These are phyloP conservation scores for Helicoverpa assulta DNA, from an alignment of 2,888 invertebrate genomes.

Conservation along the genomic window DNA sequence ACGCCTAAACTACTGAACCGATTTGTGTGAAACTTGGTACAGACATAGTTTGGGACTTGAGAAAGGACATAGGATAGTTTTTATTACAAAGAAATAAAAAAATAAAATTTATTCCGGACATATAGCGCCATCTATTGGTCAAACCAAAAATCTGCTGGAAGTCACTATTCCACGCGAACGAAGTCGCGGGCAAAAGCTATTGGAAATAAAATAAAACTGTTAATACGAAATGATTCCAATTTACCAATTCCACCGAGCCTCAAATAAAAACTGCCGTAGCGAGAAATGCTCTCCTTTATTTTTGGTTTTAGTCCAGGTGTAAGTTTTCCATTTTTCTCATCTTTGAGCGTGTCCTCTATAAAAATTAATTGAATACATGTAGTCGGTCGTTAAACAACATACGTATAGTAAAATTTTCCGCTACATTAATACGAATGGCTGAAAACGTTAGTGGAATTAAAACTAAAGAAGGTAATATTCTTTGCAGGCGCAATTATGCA, in stretches of 20 bases:
- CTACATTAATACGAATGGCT: constrained; percentile 79
- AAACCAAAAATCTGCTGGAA: too few relatives aligned
- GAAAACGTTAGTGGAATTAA: constrained; percentile 83
- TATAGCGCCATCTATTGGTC: too few relatives aligned
- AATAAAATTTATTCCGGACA: too few relatives aligned
- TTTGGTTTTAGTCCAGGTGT: constrained; percentile 80
- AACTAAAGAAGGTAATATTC: constrained; percentile 85
- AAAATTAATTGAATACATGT: constrained; percentile 64
- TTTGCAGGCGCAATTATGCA: constrained; percentile 87
- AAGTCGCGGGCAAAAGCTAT: too few relatives aligned
- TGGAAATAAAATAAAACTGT: constrained; percentile 37
- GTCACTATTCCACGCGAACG: too few relatives aligned
- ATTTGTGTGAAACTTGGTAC: too few relatives aligned
- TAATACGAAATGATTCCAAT: constrained; percentile 49
- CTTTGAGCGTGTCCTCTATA: constrained; percentile 79
- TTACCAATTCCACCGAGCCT: constrained; percentile 95
- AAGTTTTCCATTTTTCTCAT: constrained; percentile 79
- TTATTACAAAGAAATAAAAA: too few relatives aligned
- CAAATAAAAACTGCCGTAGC: constrained; percentile 96
- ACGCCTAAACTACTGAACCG: too few relatives aligned
- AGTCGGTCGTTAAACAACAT: constrained; percentile 70
- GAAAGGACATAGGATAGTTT: too few relatives aligned
- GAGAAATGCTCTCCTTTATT: constrained; percentile 81
- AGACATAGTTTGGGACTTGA: too few relatives aligned
- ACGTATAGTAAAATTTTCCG: constrained; percentile 71